These are phyloP conservation scores for Cyprinus carpio DNA, from an alignment of 2,113 vertebrate species.

Conservation along the genomic window DNA sequence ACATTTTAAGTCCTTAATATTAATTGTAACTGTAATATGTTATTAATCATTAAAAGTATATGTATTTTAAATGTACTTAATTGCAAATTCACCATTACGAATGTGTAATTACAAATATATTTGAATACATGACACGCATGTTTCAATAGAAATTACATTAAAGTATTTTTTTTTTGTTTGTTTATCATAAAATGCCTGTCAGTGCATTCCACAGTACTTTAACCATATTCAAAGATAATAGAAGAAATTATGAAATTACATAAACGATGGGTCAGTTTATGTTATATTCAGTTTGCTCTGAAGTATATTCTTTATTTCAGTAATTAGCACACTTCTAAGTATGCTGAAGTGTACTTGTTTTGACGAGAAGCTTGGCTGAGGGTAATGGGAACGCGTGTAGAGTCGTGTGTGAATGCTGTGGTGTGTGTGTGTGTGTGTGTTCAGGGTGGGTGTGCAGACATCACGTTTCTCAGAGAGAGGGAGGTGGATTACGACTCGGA, in stretches of 20 bases:
- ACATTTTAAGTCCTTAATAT: background rate
- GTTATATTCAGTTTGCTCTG: too few relatives aligned
- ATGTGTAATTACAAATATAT: too few relatives aligned
- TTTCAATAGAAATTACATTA: too few relatives aligned
- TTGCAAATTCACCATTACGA: background rate
- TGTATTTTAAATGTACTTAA: background rate
- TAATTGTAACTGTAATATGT: background rate
- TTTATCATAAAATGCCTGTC: too few relatives aligned
- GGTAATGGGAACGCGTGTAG: too few relatives aligned
- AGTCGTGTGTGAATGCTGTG: background rate
- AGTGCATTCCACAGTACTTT: too few relatives aligned
- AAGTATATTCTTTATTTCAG: background rate
- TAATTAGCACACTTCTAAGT: background rate
- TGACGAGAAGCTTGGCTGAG: background rate
- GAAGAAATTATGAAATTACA: too few relatives aligned
- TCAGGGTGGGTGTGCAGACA: conserved; percentile 95
- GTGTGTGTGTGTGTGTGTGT: conserved; percentile 9
- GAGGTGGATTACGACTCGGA: conserved; percentile 92
- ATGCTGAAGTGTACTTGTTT: background rate
- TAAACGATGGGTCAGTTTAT: too few relatives aligned
- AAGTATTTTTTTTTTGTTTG: too few relatives aligned
- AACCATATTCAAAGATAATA: too few relatives aligned
- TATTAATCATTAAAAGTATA: background rate
- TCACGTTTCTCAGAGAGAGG: conserved; percentile 88
- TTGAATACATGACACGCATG: too few relatives aligned